Evolutionary conservation across 2,888 invertebrate genomes (phyloP).

Genomic region (Synanthedon andrenaeformis): DNA sequence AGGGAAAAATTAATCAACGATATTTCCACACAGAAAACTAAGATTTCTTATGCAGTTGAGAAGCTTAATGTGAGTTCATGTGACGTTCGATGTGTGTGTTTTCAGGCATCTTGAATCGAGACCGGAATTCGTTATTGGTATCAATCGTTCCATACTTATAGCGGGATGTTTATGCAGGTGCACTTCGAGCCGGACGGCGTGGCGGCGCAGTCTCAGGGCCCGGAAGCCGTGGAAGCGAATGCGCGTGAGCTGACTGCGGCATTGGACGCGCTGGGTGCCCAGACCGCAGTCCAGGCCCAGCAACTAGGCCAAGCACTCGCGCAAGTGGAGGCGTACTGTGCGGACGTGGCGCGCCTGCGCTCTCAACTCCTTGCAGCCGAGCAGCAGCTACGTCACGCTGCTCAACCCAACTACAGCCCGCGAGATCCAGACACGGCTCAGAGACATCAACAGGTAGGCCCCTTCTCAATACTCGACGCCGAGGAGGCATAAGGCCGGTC

Average conservation of each 20-base stretch:
- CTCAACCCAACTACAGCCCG: constrained; percentile 86
- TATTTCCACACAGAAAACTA: constrained; percentile 89
- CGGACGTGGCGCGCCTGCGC: constrained; percentile 86
- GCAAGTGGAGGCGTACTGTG: constrained; percentile 89
- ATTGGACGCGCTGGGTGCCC: constrained; percentile 74
- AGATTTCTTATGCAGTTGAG: constrained; percentile 88
- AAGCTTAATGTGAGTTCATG: constrained; percentile 81
- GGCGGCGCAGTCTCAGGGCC: constrained; percentile 81
- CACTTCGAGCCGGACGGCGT: constrained; percentile 90
- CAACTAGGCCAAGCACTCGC: constrained; percentile 81
- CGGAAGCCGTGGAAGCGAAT: constrained; percentile 75
- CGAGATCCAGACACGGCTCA: constrained; percentile 85
- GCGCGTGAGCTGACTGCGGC: constrained; percentile 77
- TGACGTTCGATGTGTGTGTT: constrained; percentile 1
- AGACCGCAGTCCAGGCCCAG: constrained; percentile 73
- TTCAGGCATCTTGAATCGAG: neutral
- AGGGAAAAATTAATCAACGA: constrained; percentile 90
- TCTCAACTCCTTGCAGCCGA: constrained; percentile 89
- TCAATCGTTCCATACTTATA: neutral
- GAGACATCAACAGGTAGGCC: constrained; percentile 89
- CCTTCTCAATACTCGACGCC: constrained; percentile 5
- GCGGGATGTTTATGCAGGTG: constrained; percentile 63
- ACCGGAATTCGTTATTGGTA: too few species aligned
- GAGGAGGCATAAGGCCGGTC: constrained; percentile 6
- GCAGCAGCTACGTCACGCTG: constrained; percentile 84